Conservation (phyloP, 2,113 vertebrate species). For the Speoplatyrhinus poulsoni region DNA sequence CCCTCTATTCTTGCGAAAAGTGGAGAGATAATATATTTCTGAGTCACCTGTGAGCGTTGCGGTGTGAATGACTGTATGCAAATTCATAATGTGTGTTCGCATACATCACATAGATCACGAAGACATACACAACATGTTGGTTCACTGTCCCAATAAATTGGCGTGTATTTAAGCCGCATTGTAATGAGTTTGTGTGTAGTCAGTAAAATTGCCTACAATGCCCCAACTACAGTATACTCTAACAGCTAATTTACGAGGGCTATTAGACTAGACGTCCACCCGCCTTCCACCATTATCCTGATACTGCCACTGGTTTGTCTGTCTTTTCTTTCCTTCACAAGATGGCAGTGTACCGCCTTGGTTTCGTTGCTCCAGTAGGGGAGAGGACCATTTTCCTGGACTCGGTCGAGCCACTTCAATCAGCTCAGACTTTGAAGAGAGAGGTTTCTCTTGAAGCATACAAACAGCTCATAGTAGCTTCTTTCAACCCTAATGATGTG, state of each 20-base stretch:
- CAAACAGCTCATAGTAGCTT: slow-evolving; percentile 41
- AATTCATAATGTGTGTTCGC: not conserved
- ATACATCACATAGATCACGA: not conserved
- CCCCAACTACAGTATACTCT: slow-evolving; percentile 22
- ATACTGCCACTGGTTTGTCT: slow-evolving; percentile 27
- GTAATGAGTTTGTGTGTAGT: not conserved
- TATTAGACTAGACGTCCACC: slow-evolving; percentile 28
- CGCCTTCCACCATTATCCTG: slow-evolving; percentile 29
- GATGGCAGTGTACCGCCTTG: slow-evolving; percentile 79
- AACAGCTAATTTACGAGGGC: slow-evolving; percentile 39
- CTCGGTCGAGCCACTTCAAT: slow-evolving; percentile 42
- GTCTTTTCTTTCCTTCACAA: slow-evolving; percentile 67
- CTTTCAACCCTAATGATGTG: slow-evolving; percentile 58
- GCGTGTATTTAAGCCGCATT: slow-evolving; percentile 25
- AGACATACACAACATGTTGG: not conserved
- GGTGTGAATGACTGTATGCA: not conserved
- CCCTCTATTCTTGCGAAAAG: slow-evolving; percentile 33
- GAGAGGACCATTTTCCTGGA: slow-evolving; percentile 31
- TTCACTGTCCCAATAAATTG: slow-evolving; percentile 17
- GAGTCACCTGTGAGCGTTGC: slow-evolving; percentile 37
- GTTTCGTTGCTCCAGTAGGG: slow-evolving; percentile 31
- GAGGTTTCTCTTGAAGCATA: slow-evolving; percentile 48
- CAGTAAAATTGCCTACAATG: slow-evolving; percentile 29
- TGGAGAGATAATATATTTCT: slow-evolving; percentile 43
- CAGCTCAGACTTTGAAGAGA: slow-evolving; percentile 51